Evolutionary conservation across 2,888 invertebrate genomes (phyloP).

Genomic region (Gastracanthus pulcherrimus): DNA sequence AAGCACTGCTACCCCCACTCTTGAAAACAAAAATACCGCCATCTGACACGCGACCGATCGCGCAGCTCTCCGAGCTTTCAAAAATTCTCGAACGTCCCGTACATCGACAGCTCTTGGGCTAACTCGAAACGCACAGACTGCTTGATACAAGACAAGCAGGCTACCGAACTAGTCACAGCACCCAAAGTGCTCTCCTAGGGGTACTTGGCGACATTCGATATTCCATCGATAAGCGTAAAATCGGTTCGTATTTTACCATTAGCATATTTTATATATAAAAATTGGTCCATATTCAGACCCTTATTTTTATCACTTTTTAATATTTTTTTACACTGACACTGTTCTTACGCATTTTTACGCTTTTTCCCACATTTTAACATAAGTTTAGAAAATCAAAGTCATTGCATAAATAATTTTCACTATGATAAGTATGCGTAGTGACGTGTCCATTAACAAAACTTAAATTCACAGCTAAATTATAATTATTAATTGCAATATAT

Average conservation of each 20-base stretch:
- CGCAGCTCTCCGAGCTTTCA: slow-evolving; percentile 41
- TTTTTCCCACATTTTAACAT: too few species aligned
- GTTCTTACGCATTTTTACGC: too few species aligned
- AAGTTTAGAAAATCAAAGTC: too few species aligned
- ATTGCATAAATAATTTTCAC: too few species aligned
- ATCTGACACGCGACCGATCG: slow-evolving; percentile 46
- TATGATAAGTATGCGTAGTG: too few species aligned
- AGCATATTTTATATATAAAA: neutral
- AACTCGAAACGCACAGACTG: slow-evolving; percentile 5
- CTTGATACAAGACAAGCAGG: slow-evolving; percentile 36
- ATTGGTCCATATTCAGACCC: too few species aligned
- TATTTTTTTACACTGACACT: too few species aligned
- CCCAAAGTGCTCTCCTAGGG: neutral
- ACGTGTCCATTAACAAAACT: too few species aligned
- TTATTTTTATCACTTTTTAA: too few species aligned
- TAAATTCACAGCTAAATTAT: too few species aligned
- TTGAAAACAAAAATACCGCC: neutral
- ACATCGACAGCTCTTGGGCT: slow-evolving; percentile 26
- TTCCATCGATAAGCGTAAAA: neutral
- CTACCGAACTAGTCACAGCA: neutral
- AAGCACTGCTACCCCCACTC: slow-evolving; percentile 10
- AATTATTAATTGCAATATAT: too few species aligned
- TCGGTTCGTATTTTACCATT: slow-evolving; percentile 11
- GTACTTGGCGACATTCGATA: slow-evolving; percentile 1
- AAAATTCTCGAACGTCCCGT: slow-evolving; percentile 50